phyloP scores from a whole-genome alignment of 2,888 invertebrate genomes.

The Quadroppia sp. region DNA sequence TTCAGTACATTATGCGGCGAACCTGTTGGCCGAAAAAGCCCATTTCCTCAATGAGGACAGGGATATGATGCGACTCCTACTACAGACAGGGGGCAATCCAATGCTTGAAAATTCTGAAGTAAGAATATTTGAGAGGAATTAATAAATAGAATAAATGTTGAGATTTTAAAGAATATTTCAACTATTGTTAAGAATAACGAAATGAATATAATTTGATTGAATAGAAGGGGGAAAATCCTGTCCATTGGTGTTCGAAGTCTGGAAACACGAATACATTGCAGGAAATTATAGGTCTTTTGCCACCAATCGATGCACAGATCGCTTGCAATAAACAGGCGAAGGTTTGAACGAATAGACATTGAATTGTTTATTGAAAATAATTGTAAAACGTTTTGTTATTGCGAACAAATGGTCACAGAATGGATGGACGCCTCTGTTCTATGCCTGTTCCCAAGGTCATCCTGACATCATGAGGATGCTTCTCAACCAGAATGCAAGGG shows the following conservation, averaged over 20 bases:
- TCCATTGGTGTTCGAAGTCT: constrained; percentile 89
- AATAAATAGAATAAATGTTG: too few relatives aligned
- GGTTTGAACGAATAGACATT: constrained; percentile 57
- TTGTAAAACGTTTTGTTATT: not conserved
- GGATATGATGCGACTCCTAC: constrained; percentile 79
- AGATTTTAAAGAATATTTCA: not conserved
- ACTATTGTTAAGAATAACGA: not conserved
- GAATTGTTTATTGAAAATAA: not conserved
- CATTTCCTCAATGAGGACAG: constrained; percentile 67
- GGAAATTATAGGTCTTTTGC: constrained; percentile 89
- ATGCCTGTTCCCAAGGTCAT: constrained; percentile 93
- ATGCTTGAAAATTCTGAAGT: constrained; percentile 70
- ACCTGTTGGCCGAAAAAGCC: constrained; percentile 75
- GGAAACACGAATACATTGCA: constrained; percentile 92
- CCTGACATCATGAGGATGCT: constrained; percentile 79
- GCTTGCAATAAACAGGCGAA: constrained; percentile 90
- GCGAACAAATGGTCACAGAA: constrained; percentile 44
- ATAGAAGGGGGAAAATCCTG: constrained; percentile 83
- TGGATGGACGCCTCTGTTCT: constrained; percentile 92
- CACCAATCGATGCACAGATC: constrained; percentile 80
- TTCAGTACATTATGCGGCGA: constrained; percentile 88
- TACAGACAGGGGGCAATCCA: constrained; percentile 88
- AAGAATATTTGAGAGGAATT: too few relatives aligned
- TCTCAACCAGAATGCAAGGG: constrained; percentile 88
- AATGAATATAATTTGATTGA: not conserved